Evolutionary conservation across 2,888 invertebrate species (phyloP), one percentile per base, ranked within the genome.

Genomic region (Thyatira batis): DNA sequence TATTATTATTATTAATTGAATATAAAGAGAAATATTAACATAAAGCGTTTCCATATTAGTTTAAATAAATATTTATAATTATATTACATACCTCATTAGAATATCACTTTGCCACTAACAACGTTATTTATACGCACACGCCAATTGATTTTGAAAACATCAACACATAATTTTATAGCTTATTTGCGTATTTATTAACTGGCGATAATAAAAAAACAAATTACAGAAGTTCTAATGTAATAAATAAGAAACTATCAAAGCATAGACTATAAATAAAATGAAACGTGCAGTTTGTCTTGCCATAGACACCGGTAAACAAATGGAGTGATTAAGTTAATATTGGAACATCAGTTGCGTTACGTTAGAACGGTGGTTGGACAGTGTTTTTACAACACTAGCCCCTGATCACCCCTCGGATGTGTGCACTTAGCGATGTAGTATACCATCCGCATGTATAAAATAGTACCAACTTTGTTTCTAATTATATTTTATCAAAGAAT

Each of bases 261-360:
- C 51, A 58, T 30, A 50, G 44, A 54, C 45, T 50, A 54, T 62
- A 62, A 62, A 60, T 60, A 57, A 50, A 39, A 45, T 61, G 49
- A 48, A 49, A 48, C 54, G 50, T 51, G 69, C 59, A 64, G 60
- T 73, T 59, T 62, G 57, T 73, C 71, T 71, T 62, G 51, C 45
- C 43, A 53, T 60, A 58, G 62, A 68, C 71, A 71, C 60, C 57
- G 65, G 63, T 52, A 62, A 67, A 67, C 63, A 67, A 67, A 71
- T 65, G 49, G 51, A 58, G 21, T 58, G 61, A 58, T 71, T 68
- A 64, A 52, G 51, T 54, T 58, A 48, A 28, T 54, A 54, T 54
- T 54, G 48, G 13, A 39, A 1, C 17, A 17, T 39, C 39, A 44
- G 44, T 51, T 51, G 44, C 20, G 25, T 27, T 25, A 23, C 27